A percentile compares a stretch with the other conserved stretches of the same genome.
Conservation (phyloP, 2,888 invertebrate species). For the Chymomyza caudatula region DNA sequence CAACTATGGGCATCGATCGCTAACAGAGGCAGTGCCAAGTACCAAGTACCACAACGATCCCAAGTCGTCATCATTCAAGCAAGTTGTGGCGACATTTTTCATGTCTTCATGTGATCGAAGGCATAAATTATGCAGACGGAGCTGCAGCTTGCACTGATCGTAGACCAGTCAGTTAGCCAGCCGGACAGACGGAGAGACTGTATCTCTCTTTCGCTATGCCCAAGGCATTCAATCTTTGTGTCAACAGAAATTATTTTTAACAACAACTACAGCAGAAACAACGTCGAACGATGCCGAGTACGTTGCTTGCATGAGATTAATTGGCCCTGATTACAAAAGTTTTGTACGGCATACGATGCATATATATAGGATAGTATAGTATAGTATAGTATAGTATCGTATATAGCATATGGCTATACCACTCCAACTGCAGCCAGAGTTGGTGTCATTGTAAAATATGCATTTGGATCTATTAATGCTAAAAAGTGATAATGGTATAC, state of each 20-base stretch:
- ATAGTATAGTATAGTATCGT: constrained; percentile 27
- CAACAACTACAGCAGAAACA: constrained; percentile 54
- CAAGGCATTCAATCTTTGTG: constrained; percentile 68
- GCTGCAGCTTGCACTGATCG: constrained; percentile 37
- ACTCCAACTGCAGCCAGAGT: constrained; percentile 12
- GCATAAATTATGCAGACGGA: constrained; percentile 64
- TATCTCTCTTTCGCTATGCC: constrained; percentile 7
- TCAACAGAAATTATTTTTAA: constrained; percentile 73
- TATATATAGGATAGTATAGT: constrained; percentile 34
- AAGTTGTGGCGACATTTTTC: constrained; percentile 71
- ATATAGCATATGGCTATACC: background rate
- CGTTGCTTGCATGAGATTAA: constrained; percentile 51
- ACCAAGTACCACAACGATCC: background rate
- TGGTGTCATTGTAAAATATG: constrained; percentile 64
- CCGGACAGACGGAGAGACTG: background rate
- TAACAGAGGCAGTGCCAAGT: constrained; percentile 1
- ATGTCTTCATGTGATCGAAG: constrained; percentile 72
- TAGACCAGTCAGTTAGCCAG: constrained; percentile 9
- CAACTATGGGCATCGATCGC: constrained; percentile 44
- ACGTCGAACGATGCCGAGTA: constrained; percentile 16
- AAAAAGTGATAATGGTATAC: constrained; percentile 62
- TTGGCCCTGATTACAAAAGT: constrained; percentile 69
- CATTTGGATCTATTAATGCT: constrained; percentile 66
- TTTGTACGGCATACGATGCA: constrained; percentile 38
- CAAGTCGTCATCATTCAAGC: constrained; percentile 60